phyloP scores from a whole-genome alignment of 2,113 vertebrate species.

The Willisornis vidua region DNA sequence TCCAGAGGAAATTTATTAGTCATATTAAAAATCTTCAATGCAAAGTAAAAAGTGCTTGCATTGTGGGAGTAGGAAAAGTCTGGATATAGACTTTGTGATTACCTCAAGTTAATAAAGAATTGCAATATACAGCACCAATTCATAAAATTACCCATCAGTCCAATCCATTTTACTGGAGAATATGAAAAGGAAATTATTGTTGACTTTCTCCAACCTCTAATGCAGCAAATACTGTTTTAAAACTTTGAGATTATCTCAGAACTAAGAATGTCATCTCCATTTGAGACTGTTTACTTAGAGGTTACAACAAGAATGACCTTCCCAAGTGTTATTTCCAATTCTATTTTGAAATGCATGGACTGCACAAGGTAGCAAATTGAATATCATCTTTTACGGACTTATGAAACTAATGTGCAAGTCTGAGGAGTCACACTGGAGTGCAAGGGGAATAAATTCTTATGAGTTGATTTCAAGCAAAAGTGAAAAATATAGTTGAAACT shows the following conservation, averaged over 20 bases:
- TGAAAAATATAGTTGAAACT: not conserved
- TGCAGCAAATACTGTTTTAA: not conserved
- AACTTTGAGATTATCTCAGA: not conserved
- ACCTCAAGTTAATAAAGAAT: slow-evolving; percentile 59
- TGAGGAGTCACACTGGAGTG: not conserved
- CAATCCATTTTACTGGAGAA: not conserved
- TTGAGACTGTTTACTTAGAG: not conserved
- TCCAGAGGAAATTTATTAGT: slow-evolving; percentile 68
- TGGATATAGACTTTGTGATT: not conserved
- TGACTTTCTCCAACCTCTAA: not conserved
- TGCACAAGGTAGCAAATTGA: not conserved
- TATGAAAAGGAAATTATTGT: not conserved
- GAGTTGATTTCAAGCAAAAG: not conserved
- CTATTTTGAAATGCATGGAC: not conserved
- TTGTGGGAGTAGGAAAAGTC: slow-evolving; percentile 45
- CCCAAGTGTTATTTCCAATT: not conserved
- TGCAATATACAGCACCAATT: not conserved
- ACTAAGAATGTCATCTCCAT: not conserved
- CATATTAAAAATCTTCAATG: slow-evolving; percentile 60
- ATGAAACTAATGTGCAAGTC: not conserved
- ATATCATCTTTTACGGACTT: not conserved
- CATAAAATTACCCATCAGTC: not conserved
- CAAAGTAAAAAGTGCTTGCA: slow-evolving; percentile 68
- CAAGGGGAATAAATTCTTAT: not conserved
- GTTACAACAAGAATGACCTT: not conserved